A percentile compares a stretch with the other conserved stretches of the same genome.
These are phyloP conservation scores for Catocala sponsa DNA, from an alignment of 2,888 invertebrate species.

Conservation along the genomic window DNA sequence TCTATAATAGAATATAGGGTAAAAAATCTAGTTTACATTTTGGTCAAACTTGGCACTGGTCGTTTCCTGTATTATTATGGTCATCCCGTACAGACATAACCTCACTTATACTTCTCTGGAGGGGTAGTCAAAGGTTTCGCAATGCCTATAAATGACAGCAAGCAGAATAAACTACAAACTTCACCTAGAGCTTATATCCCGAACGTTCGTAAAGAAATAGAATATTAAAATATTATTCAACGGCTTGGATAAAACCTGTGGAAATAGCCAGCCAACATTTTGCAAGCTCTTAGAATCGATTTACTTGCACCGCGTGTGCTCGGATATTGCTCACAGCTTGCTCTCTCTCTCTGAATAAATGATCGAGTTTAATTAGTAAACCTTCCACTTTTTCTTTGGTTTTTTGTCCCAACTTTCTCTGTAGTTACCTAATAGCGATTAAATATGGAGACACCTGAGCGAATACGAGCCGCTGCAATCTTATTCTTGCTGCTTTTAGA, in stretches of 20 bases:
- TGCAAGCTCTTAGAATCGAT: slow-evolving; percentile 34
- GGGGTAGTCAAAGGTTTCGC: no score
- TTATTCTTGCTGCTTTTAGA: no score
- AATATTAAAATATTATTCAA: slow-evolving; percentile 45
- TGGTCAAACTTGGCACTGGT: no score
- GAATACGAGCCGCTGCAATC: not conserved
- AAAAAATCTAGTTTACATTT: no score
- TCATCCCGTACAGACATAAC: no score
- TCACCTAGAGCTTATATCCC: not conserved
- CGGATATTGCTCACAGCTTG: slow-evolving; percentile 49
- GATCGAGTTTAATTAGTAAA: slow-evolving; percentile 53
- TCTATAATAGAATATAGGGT: no score
- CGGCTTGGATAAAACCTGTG: slow-evolving; percentile 24
- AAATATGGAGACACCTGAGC: not conserved
- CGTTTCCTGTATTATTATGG: no score
- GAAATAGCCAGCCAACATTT: slow-evolving; percentile 30
- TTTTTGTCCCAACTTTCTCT: slow-evolving; percentile 13
- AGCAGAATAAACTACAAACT: not conserved
- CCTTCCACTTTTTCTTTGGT: slow-evolving; percentile 37
- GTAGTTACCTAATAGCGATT: not conserved
- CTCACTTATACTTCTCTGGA: no score
- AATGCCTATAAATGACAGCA: no score
- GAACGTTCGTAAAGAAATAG: slow-evolving; percentile 23
- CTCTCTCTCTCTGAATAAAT: slow-evolving; percentile 57
- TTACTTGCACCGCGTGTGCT: slow-evolving; percentile 34